A percentile compares a stretch with the other conserved stretches of the same genome.
Evolutionary conservation across 2,888 invertebrate species (phyloP).

Genomic region (Dione juno): DNA sequence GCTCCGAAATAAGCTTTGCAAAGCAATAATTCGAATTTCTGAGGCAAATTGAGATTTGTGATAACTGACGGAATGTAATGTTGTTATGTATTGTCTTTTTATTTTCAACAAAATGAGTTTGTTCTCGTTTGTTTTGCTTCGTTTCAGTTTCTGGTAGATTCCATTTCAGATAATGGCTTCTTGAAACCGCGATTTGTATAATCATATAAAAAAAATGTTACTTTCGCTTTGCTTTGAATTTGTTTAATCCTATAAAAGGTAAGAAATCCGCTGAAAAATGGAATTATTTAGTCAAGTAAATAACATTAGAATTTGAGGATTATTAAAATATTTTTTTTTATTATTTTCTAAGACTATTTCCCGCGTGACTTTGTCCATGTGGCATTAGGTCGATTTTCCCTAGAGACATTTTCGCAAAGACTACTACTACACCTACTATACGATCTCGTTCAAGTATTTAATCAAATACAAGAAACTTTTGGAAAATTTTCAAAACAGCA

Average conservation of each 20-base stretch:
- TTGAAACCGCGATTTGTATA: conserved; percentile 14
- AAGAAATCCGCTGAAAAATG: neutral
- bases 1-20: conserved; percentile 26
- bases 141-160: conserved; percentile 17
- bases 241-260: neutral
- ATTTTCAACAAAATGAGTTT: conserved; percentile 28
- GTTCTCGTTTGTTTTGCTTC: conserved; percentile 21
- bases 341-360: too few species aligned
- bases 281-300: too few species aligned
- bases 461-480: too few species aligned
- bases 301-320: too few species aligned
- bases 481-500: too few species aligned
- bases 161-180: conserved; percentile 23
- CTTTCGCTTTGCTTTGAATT: conserved; percentile 6
- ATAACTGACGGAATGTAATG: conserved; percentile 23
- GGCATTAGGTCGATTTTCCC: too few species aligned
- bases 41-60: conserved; percentile 34
- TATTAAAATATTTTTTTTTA: too few species aligned
- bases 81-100: conserved; percentile 27
- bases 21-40: conserved; percentile 25
- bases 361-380: too few species aligned
- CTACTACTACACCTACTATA: too few species aligned
- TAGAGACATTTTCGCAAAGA: too few species aligned
- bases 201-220: conserved; percentile 11
- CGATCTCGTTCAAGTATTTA: too few species aligned